phyloP scores from a whole-genome alignment of 2,797 vertebrate genomes.

The Decapterus maruadsi region DNA sequence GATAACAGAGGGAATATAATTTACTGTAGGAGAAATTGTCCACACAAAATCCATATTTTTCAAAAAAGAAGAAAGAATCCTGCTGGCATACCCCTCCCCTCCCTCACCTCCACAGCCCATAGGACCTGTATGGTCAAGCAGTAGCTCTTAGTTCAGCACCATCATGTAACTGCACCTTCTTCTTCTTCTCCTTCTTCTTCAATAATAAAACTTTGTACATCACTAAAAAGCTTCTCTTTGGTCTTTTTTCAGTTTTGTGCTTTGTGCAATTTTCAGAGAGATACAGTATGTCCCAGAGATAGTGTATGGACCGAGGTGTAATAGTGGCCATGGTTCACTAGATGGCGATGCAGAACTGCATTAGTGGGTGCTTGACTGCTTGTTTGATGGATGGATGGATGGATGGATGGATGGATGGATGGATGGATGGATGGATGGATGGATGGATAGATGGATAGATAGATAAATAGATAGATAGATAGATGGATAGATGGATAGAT shows the following conservation, averaged over 20 bases:
- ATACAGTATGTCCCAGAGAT: too few species aligned
- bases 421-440: background rate
- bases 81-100: constrained; percentile 71
- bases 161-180: constrained; percentile 69
- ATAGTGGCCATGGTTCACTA: constrained; percentile 53
- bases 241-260: background rate
- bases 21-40: constrained; percentile 26
- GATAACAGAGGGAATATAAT: constrained; percentile 8
- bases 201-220: constrained; percentile 81
- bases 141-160: constrained; percentile 49
- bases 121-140: constrained; percentile 43
- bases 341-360: constrained; percentile 61
- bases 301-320: constrained; percentile 40
- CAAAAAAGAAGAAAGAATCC: constrained; percentile 42
- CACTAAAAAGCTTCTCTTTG: constrained; percentile 32
- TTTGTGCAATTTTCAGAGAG: too few species aligned
- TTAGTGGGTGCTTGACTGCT: background rate
- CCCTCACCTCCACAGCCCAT: constrained; percentile 31
- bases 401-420: background rate
- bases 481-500: background rate
- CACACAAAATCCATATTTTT: constrained; percentile 49
- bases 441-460: constrained; percentile 13
- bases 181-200: constrained; percentile 53
- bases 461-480: background rate
- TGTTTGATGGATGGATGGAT: too few species aligned